These are phyloP conservation scores for Athalia rosae DNA, from an alignment of 2,888 invertebrate species.

Conservation along the genomic window DNA sequence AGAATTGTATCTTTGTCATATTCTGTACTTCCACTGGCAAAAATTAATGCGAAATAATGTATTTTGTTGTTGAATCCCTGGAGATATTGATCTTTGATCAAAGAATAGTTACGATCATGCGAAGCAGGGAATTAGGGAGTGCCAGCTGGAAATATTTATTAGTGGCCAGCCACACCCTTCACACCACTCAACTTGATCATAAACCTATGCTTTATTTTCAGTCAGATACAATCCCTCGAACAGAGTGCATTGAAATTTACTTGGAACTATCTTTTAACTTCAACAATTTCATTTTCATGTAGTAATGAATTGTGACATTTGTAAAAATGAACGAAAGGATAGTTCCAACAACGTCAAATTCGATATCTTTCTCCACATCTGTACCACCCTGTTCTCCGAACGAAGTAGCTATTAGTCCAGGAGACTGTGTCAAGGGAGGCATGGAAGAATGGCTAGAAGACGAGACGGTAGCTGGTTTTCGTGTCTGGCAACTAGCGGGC, in stretches of 20 bases:
- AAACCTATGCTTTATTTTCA: conserved; percentile 15
- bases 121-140: conserved; percentile 61
- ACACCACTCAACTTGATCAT: conserved; percentile 45
- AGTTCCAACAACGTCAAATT: conserved; percentile 8
- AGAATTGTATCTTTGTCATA: too few species aligned
- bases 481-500: conserved; percentile 83
- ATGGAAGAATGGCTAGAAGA: conserved; percentile 83
- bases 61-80: not conserved
- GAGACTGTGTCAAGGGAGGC: conserved; percentile 61
- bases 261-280: not conserved
- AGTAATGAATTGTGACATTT: not conserved
- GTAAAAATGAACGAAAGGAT: not conserved
- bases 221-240: not conserved
- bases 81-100: conserved; percentile 45
- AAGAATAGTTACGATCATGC: conserved; percentile 33
- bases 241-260: not conserved
- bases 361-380: conserved; percentile 47
- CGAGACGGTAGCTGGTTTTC: conserved; percentile 80
- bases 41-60: not conserved
- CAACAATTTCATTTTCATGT: not conserved
- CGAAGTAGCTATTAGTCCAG: conserved; percentile 58
- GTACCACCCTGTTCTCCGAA: conserved; percentile 59
- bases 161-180: conserved; percentile 64
- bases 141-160: conserved; percentile 58
- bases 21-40: too few species aligned